These are phyloP conservation scores for Tadarida brasiliensis DNA, from an alignment of 2,797 vertebrate genomes.

Conservation along the genomic window DNA sequence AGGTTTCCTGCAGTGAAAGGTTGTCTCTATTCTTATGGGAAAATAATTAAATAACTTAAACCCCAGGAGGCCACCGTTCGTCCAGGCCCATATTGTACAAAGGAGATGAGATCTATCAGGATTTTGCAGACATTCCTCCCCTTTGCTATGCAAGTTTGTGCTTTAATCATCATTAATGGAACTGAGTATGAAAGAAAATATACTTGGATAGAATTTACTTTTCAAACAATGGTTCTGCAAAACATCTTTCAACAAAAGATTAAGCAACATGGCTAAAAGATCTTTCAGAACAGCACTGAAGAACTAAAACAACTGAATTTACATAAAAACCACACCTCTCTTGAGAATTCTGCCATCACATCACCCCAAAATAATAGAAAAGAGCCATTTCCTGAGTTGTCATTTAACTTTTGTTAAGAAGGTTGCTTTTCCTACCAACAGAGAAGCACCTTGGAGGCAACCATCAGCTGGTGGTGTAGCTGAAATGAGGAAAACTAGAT, in stretches of 20 bases:
- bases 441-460: constrained; percentile 45
- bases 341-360: constrained; percentile 47
- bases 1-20: constrained; percentile 38
- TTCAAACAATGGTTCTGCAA: constrained; percentile 53
- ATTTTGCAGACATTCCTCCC: constrained; percentile 47
- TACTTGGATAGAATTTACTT: constrained; percentile 61
- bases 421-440: constrained; percentile 46
- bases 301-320: constrained; percentile 68
- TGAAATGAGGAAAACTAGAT: constrained; percentile 60
- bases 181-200: constrained; percentile 46
- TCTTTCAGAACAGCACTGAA: constrained; percentile 47
- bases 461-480: constrained; percentile 28
- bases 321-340: constrained; percentile 50
- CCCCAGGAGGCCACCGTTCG: not conserved
- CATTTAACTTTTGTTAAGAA: constrained; percentile 71
- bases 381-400: constrained; percentile 55
- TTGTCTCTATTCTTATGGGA: constrained; percentile 35
- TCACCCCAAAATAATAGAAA: constrained; percentile 58
- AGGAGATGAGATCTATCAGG: constrained; percentile 42
- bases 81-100: constrained; percentile 47
- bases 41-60: constrained; percentile 58
- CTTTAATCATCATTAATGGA: constrained; percentile 49
- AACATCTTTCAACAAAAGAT: constrained; percentile 62
- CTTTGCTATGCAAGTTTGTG: constrained; percentile 46
- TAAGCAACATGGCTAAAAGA: constrained; percentile 49